phyloP scores from a whole-genome alignment of 2,888 invertebrate species.

The Apodemia zela region DNA sequence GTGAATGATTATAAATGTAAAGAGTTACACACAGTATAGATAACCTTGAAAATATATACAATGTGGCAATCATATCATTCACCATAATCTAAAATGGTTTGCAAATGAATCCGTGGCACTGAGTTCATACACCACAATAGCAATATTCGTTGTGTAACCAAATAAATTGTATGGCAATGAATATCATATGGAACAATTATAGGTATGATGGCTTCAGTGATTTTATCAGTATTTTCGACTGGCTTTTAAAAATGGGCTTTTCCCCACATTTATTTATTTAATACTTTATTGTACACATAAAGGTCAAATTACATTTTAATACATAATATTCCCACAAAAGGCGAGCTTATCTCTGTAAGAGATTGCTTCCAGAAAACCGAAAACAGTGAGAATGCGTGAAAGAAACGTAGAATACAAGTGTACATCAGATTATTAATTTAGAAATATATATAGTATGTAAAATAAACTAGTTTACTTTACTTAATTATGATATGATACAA shows the following conservation, averaged over 20 bases:
- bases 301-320: no score
- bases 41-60: conserved; percentile 18
- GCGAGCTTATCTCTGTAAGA: no score
- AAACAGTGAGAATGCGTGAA: no score
- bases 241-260: not conserved
- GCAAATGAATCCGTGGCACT: conserved; percentile 22
- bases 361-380: no score
- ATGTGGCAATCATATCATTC: conserved; percentile 14
- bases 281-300: no score
- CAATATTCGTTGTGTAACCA: conserved; percentile 60
- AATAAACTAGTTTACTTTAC: no score
- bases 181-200: conserved; percentile 24
- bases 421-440: no score
- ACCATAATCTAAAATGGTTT: conserved; percentile 18
- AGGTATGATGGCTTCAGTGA: not conserved
- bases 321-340: no score
- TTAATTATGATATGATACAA: no score
- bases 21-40: not conserved
- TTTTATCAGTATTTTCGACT: not conserved
- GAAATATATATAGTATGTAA: no score
- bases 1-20: not conserved
- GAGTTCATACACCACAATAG: conserved; percentile 54
- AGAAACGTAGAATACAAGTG: no score
- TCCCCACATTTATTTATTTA: not conserved
- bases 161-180: conserved; percentile 51